Evolutionary conservation across 2,797 vertebrate species (phyloP), one percentile per base, ranked within the genome.

Genomic region (Brachyalestes nurse): DNA sequence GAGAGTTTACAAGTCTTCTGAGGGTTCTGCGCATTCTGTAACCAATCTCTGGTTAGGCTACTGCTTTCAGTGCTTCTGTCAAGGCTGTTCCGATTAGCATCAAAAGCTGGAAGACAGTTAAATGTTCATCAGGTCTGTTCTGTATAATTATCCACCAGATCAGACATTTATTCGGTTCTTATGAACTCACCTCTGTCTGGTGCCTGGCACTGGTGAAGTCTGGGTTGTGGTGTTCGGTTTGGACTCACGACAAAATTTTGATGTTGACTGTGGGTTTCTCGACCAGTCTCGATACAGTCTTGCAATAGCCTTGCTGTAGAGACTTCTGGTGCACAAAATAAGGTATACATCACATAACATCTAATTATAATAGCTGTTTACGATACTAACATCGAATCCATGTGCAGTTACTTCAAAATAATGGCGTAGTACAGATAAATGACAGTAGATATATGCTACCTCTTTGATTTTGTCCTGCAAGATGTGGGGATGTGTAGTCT

Each of bases 81-180:
- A 53, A 34, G 10, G 28, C 6, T 51, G n/a, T 2, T 40, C 38
- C 19, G 69, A 10, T n/a, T 28, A 19, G 8, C 23, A 49, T 58
- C 19, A 47, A 78, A 72, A 73, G 55, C 80, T 77, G 69, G 13
- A 73, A 66, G 78, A 67, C 10, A 62, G 47, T 40, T 28, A 77
- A 1, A 67, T 42, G 12, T 23, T 76, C 10, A 58, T 77, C 28
- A 58, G 21, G 34, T 64, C 1, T 55, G 40, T n/a, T 57, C 17
- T 76, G 12, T 1, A 71, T 14, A 70, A 62, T 7, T 13, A 58
- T 6, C 42, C 4, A 66, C 13, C 5, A 49, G 25, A 67, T 1
- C 28, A 40, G 13, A 60, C 23, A 14, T 64, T 23, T 21, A 4
- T 34, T 49, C 23, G 0, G 17, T 66, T 47, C 28, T 47, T 7